Conservation (phyloP, 1,140 invertebrate genomes). For the Brachionus rubens region DNA sequence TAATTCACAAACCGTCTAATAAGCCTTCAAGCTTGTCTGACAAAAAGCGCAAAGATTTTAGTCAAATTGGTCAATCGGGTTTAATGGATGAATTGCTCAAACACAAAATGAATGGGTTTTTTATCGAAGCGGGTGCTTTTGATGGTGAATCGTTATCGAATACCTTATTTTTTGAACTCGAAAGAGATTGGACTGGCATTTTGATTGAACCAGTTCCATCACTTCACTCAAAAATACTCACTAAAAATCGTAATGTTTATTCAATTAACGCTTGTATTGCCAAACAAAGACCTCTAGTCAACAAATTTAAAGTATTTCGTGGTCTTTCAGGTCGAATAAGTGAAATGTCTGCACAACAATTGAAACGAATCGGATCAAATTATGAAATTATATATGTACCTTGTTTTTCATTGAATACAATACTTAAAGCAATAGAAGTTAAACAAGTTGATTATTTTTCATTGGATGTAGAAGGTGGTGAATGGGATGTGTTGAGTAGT, state of each 20-base stretch:
- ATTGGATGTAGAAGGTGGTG: too few species aligned
- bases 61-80: conserved; percentile 33
- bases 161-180: conserved; percentile 68
- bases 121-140: too few species aligned
- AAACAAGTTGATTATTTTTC: too few species aligned
- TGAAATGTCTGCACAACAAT: too few species aligned
- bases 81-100: conserved; percentile 47
- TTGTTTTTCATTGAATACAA: conserved; percentile 32
- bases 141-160: conserved; percentile 65
- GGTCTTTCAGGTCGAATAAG: background rate
- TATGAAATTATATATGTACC: background rate
- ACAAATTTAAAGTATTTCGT: conserved; percentile 1
- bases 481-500: too few species aligned
- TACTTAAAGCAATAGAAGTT: too few species aligned
- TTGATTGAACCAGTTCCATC: conserved; percentile 71
- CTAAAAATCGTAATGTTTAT: background rate
- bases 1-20: background rate
- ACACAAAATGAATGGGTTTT: conserved; percentile 57
- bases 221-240: conserved; percentile 59
- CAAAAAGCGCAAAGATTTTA: background rate
- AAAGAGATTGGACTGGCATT: conserved; percentile 71
- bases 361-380: background rate
- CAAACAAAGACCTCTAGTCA: background rate
- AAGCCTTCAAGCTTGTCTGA: background rate
- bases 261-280: conserved; percentile 7